Conservation (phyloP, 2,888 invertebrate species). For the Margaritifera margaritifera region DNA sequence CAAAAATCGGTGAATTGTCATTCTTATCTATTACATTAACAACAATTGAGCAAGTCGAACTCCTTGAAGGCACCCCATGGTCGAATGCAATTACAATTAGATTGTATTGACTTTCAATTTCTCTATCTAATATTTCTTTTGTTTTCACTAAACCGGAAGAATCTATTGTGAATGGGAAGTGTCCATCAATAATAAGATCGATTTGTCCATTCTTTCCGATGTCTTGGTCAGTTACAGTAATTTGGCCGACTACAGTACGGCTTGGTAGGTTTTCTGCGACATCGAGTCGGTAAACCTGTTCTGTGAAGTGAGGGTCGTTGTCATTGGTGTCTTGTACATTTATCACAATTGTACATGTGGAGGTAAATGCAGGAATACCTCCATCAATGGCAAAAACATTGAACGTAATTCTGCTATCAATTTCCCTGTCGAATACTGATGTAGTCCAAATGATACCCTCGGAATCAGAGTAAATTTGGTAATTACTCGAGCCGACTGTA, state of each 20-base stretch:
- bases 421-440: constrained; percentile 54
- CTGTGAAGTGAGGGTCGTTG: constrained; percentile 38
- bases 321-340: constrained; percentile 43
- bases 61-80: constrained; percentile 43
- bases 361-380: constrained; percentile 42
- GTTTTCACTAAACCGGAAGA: constrained; percentile 43
- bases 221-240: constrained; percentile 43
- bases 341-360: constrained; percentile 41
- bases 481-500: constrained; percentile 29
- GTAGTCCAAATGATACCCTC: constrained; percentile 49
- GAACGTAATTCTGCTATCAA: constrained; percentile 39
- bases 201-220: constrained; percentile 45
- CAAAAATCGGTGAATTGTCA: constrained; percentile 55
- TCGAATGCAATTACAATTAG: constrained; percentile 49
- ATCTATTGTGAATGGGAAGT: constrained; percentile 44
- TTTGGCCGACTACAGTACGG: constrained; percentile 26
- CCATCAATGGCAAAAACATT: constrained; percentile 51
- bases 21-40: constrained; percentile 51
- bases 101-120: constrained; percentile 42
- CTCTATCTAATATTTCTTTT: constrained; percentile 46
- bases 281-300: constrained; percentile 30
- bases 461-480: constrained; percentile 45
- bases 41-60: constrained; percentile 41
- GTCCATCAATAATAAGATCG: constrained; percentile 22
- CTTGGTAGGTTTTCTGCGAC: constrained; percentile 35